These are phyloP conservation scores for Aphyosemion australe DNA, from an alignment of 2,113 vertebrate genomes.

Conservation along the genomic window DNA sequence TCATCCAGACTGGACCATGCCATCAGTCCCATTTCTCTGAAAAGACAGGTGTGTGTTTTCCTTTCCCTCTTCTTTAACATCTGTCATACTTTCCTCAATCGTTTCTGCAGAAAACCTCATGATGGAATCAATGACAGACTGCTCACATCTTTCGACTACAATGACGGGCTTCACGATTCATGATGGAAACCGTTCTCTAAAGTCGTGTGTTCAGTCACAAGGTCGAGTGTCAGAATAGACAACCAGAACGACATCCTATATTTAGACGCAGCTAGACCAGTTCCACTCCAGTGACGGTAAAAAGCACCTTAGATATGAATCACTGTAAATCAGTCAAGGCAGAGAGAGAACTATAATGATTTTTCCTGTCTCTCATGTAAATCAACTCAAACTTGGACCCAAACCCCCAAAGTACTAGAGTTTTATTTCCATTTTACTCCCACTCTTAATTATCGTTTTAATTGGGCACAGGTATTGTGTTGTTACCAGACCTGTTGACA, in stretches of 20 bases:
- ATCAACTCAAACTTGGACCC: not conserved
- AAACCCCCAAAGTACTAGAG: too few relatives aligned
- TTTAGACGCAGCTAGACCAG: not conserved
- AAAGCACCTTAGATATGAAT: constrained; percentile 8
- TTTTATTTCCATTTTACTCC: too few relatives aligned
- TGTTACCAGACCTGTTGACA: constrained; percentile 76
- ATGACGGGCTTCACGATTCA: constrained; percentile 34
- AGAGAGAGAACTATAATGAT: too few relatives aligned
- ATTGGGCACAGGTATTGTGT: constrained; percentile 17
- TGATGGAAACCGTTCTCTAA: not conserved
- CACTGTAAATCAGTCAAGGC: not conserved
- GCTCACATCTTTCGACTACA: constrained; percentile 20
- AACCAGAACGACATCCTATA: constrained; percentile 6
- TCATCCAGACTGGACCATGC: not conserved
- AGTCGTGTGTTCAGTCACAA: not conserved
- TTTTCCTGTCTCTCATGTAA: not conserved
- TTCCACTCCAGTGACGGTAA: not conserved
- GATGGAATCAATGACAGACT: not conserved
- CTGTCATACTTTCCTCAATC: not conserved
- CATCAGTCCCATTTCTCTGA: constrained; percentile 11
- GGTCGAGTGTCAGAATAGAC: constrained; percentile 15
- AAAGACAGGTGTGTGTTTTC: constrained; percentile 4
- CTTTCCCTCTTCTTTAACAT: not conserved
- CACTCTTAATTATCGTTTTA: constrained; percentile 2
- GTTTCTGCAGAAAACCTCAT: constrained; percentile 1